Percentiles rank a stretch among this genome's conserved stretches.
These are phyloP conservation scores for Lagocephalus sceleratus DNA, from an alignment of 2,797 vertebrate species.

Conservation along the genomic window DNA sequence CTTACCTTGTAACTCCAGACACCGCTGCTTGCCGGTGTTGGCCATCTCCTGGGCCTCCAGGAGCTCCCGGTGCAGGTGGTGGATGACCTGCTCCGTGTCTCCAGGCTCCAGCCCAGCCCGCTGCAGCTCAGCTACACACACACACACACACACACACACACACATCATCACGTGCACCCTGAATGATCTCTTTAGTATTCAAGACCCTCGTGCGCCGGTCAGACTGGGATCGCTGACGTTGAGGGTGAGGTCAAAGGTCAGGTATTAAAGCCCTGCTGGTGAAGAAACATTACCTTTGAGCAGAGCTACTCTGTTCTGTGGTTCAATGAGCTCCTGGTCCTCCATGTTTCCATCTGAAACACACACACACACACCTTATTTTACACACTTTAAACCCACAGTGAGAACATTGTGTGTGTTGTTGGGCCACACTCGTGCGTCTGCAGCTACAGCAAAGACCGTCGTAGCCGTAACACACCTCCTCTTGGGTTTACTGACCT, in stretches of 20 bases:
- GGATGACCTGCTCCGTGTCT: constrained; percentile 91
- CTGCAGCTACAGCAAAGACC: too few species aligned
- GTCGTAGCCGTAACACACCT: too few species aligned
- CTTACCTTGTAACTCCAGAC: constrained; percentile 95
- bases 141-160: constrained; percentile 10
- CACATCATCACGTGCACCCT: background rate
- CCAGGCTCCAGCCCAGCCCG: constrained; percentile 84
- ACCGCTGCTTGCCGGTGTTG: constrained; percentile 94
- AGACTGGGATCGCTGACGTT: too few species aligned
- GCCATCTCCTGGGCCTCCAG: constrained; percentile 94
- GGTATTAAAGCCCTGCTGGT: background rate
- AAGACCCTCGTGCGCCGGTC: too few species aligned
- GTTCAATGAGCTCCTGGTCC: constrained; percentile 92
- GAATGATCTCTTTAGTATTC: too few species aligned
- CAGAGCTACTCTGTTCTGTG: constrained; percentile 89
- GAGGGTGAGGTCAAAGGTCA: background rate
- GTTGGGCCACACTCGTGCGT: too few species aligned
- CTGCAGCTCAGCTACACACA: constrained; percentile 83
- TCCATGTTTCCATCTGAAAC: constrained; percentile 94
- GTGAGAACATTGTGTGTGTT: too few species aligned
- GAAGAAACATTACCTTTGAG: constrained; percentile 84
- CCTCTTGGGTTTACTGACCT: constrained; percentile 74
- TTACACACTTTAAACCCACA: background rate
- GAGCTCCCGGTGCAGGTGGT: constrained; percentile 90
- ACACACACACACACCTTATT: constrained; percentile 12